Percentiles rank a stretch among this genome's conserved stretches.
Evolutionary conservation across 2,113 vertebrate species (phyloP).

Genomic region (Nycticryphes semicollaris): DNA sequence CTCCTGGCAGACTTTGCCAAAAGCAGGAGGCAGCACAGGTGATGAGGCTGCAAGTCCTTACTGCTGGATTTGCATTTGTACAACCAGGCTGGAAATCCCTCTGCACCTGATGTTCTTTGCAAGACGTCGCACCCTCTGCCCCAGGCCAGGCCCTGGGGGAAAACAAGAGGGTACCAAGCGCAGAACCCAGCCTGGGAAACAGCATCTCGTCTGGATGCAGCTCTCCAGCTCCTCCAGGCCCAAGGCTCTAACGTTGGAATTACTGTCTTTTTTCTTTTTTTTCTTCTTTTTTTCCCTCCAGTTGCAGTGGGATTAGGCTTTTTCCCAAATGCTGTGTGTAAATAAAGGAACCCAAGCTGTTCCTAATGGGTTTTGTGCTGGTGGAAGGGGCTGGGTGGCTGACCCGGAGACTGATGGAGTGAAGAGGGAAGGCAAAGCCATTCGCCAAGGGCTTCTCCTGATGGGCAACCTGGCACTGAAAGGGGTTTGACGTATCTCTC

Average conservation of each 20-base stretch:
- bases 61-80: background rate
- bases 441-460: background rate
- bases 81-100: background rate
- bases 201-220: background rate
- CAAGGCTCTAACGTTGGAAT: background rate
- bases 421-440: background rate
- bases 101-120: background rate
- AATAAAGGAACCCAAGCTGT: background rate
- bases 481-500: background rate
- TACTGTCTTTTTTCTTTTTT: fast-evolving
- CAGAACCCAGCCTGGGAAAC: background rate
- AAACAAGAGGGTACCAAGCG: background rate
- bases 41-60: background rate
- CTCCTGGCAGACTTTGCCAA: background rate
- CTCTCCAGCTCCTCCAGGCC: fast-evolving
- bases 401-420: background rate
- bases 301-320: background rate
- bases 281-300: no score
- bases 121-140: fast-evolving
- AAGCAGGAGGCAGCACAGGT: background rate
- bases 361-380: background rate
- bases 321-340: background rate
- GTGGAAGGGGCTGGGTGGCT: background rate
- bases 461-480: background rate
- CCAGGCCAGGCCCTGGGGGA: background rate